Conservation (phyloP, 1,140 invertebrate genomes). For the Halotydeus destructor region DNA sequence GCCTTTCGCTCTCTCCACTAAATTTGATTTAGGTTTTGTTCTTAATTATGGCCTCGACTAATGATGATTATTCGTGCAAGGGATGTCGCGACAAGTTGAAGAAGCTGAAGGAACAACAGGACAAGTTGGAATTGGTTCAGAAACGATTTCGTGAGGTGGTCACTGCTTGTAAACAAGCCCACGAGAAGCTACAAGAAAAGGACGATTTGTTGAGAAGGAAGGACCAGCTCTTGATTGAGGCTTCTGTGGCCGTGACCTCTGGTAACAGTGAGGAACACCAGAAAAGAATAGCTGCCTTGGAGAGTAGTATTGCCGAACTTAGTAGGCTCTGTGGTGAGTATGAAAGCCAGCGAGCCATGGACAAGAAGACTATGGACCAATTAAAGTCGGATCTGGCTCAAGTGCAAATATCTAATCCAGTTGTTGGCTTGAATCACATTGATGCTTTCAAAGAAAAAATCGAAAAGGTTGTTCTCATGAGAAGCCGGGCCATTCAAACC, state of each 20-base stretch:
- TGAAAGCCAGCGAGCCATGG: conserved; percentile 4
- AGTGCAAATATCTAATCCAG: too few species aligned
- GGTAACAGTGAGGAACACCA: conserved; percentile 9
- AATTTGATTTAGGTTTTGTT: too few species aligned
- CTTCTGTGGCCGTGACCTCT: background rate
- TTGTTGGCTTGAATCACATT: too few species aligned
- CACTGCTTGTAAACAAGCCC: conserved; percentile 8
- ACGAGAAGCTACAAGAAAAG: conserved; percentile 3
- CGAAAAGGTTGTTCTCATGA: too few species aligned
- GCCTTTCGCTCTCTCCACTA: too few species aligned
- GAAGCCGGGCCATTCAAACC: too few species aligned
- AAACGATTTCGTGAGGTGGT: conserved; percentile 10
- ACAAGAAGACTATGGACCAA: conserved; percentile 8
- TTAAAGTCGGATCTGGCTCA: too few species aligned
- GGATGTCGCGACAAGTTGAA: background rate
- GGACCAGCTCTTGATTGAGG: too few species aligned
- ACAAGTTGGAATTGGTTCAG: conserved; percentile 8
- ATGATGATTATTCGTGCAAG: too few species aligned
- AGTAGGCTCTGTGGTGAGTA: conserved; percentile 13
- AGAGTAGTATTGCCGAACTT: conserved; percentile 11
- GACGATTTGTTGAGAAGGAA: background rate
- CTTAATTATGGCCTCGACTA: too few species aligned
- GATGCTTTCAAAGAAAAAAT: too few species aligned
- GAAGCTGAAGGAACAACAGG: conserved; percentile 5
- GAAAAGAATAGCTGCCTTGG: conserved; percentile 9